A percentile compares a stretch with the other conserved stretches of the same genome.
These are phyloP conservation scores for Nomada lathburiana DNA, from an alignment of 2,888 invertebrate genomes.

Conservation along the genomic window DNA sequence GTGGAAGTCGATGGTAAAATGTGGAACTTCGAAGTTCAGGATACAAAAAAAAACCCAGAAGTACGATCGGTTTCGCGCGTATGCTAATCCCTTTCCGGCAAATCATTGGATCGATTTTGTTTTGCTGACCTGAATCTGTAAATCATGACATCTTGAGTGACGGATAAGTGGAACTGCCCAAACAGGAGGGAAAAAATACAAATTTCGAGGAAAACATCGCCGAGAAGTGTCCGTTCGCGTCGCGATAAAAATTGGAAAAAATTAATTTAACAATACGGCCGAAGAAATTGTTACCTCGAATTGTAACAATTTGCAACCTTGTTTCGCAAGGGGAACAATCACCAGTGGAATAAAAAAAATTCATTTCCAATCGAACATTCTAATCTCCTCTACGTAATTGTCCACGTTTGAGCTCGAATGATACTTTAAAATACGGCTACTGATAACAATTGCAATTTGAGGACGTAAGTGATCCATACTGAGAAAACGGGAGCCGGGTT, in stretches of 20 bases:
- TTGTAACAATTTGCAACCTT: too few relatives aligned
- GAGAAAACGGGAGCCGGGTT: constrained; percentile 30
- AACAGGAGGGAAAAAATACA: neutral
- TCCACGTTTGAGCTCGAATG: neutral
- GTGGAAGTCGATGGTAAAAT: constrained; percentile 9
- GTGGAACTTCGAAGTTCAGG: neutral
- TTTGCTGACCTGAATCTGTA: constrained; percentile 66
- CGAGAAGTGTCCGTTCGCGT: too few relatives aligned
- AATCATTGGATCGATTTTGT: constrained; percentile 61
- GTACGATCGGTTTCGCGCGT: constrained; percentile 34
- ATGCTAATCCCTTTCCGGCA: constrained; percentile 59
- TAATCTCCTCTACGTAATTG: neutral
- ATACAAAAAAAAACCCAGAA: constrained; percentile 30
- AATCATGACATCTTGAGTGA: constrained; percentile 5
- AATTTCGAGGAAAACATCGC: neutral
- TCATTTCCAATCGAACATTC: neutral
- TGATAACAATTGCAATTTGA: constrained; percentile 12
- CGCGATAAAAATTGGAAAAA: too few relatives aligned
- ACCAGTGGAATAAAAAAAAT: too few relatives aligned
- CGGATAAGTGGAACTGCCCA: neutral
- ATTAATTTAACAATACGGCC: too few relatives aligned
- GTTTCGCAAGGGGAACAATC: neutral
- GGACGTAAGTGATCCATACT: constrained; percentile 22
- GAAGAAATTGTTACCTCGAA: too few relatives aligned
- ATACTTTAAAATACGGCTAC: neutral